Evolutionary conservation across 2,113 vertebrate species (phyloP).

Genomic region (Alexandromys fortis): DNA sequence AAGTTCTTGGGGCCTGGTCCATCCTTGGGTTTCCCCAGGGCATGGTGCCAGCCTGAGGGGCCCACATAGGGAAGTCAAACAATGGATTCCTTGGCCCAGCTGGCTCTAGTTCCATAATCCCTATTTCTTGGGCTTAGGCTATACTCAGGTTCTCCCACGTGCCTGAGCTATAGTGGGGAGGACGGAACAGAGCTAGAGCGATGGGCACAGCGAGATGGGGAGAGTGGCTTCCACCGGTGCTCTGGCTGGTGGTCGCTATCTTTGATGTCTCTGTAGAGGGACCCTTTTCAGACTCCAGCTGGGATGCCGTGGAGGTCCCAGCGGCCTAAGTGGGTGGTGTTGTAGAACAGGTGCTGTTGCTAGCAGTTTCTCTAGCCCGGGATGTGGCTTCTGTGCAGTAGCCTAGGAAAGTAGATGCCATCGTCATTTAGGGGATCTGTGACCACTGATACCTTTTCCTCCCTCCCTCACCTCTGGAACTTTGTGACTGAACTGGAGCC

Average conservation of each 20-base stretch:
- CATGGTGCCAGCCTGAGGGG: not conserved
- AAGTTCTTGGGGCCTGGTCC: not conserved
- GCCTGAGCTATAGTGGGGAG: not conserved
- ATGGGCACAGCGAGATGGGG: not conserved
- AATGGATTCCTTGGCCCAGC: fast-evolving
- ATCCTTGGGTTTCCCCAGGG: not conserved
- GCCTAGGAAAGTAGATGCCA: not conserved
- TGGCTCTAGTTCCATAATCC: conserved; percentile 36
- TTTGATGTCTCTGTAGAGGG: not conserved
- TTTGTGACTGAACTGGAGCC: not conserved
- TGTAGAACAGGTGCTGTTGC: not conserved
- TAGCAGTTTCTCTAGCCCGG: not conserved
- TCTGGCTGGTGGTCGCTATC: fast-evolving
- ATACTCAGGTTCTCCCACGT: fast-evolving
- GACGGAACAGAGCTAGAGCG: not conserved
- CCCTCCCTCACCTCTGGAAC: fast-evolving
- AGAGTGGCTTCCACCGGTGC: not conserved
- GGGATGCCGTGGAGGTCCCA: too few species aligned
- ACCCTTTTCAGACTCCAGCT: fast-evolving
- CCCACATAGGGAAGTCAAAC: not conserved
- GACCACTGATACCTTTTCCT: fast-evolving
- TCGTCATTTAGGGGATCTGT: not conserved
- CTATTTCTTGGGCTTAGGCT: not conserved
- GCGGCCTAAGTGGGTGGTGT: not conserved
- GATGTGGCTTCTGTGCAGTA: not conserved